A percentile compares a stretch with the other conserved stretches of the same genome.
These are phyloP conservation scores for Scaptomyza graminum DNA, from an alignment of 1,140 invertebrate species.

Conservation along the genomic window DNA sequence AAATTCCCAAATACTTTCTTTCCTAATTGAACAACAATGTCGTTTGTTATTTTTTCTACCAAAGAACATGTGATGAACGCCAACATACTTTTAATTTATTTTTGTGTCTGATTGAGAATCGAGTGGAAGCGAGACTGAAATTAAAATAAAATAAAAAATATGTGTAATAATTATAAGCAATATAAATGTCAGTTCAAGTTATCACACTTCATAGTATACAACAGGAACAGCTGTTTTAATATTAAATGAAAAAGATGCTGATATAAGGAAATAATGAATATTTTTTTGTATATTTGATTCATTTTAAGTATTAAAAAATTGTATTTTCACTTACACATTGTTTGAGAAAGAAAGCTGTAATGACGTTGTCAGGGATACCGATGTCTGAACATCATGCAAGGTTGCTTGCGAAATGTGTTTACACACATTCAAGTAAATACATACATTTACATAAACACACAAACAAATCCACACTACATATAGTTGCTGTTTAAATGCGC, in stretches of 20 bases:
- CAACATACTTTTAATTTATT: not conserved
- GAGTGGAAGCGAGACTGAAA: not conserved
- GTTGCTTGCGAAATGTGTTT: slow-evolving; percentile 34
- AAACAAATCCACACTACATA: not conserved
- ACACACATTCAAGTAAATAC: slow-evolving; percentile 9
- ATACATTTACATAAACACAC: not conserved
- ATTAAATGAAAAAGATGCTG: no score
- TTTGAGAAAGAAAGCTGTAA: slow-evolving; percentile 18
- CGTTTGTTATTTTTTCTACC: not conserved
- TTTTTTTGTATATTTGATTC: not conserved
- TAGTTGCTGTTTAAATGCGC: slow-evolving; percentile 13
- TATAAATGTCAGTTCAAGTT: no score
- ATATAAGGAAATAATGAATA: no score
- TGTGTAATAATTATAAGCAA: no score
- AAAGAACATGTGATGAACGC: not conserved
- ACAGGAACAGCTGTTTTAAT: no score
- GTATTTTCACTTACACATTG: not conserved
- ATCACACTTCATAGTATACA: no score
- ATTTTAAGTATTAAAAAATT: not conserved
- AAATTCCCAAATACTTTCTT: slow-evolving; percentile 42
- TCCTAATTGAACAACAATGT: slow-evolving; percentile 49
- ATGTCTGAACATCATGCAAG: slow-evolving; percentile 35
- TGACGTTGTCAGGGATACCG: slow-evolving; percentile 40
- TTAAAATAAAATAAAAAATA: no score
- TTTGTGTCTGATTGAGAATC: not conserved